Evolutionary conservation across 2,888 invertebrate genomes (phyloP), one percentile per base, ranked within the genome.

Genomic region (Hypsopygia costalis): DNA sequence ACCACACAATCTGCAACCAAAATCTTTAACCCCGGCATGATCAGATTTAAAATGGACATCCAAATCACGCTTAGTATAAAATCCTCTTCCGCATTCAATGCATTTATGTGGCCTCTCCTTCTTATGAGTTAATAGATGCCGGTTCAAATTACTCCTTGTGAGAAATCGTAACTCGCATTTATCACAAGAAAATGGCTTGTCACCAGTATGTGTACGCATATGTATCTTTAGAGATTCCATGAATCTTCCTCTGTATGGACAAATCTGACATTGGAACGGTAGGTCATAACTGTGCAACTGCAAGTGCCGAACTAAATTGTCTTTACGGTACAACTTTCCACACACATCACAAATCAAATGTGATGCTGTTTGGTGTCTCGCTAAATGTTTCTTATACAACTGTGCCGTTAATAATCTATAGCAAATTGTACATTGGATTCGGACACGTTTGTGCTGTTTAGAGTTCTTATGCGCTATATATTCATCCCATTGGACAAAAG

Each of bases 291-390:
- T 74, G 30, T 80, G 80, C 3, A 65, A 36, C 36, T 69, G 74
- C 6, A 77, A 47, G 42, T 81, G 80, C 12, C 77, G 54, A 0
- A 62, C 34, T 25, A 81, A 57, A 47, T 80, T 78, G 9, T 76
- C 76, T 55, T 79, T 79, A 1, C 75, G 62, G 36, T 68, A 77
- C 7, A 77, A 48, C 41, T 78, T 77, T 0, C 80, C 80, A 43
- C 80, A 80, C 8, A 78, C 59, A 7, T 80, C 80, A 49, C 80
- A 79, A 11, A 77, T 51, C 1, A 73, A 49, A 41, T 75, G 76
- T 1, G 70, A 58, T 10, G 60, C 52, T 3, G 65, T 59, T 38
- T 62, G 49, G 36, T 73, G 73, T 12, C 64, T 43, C 0, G 43
- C 45, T 34, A 67, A 47, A 49, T 75, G 73, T 38, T 58, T 66